Evolutionary conservation across 1,140 invertebrate species (phyloP), one percentile per base, ranked within the genome.

Genomic region (Lasioglossum baleicum): DNA sequence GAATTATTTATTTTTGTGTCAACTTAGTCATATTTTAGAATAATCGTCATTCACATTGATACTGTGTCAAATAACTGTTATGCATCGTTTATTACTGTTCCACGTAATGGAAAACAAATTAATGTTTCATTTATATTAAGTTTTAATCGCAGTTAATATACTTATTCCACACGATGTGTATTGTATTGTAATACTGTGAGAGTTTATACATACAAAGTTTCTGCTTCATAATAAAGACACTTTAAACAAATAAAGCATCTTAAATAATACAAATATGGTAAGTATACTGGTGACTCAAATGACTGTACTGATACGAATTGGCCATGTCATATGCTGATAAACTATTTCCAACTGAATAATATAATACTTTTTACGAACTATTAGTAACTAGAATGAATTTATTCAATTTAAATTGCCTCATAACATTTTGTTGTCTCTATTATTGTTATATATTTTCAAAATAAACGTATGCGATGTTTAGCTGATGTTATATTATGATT

Each of bases 1-100:
- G 76, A 73, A 73, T 48, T 73, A 58, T 56, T 73, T 79, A 65
- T 79, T 65, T 73, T 73, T 56, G 35, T 66, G 31, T 79, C 69
- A 26, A 65, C 20, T 44, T 78, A 48, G 15, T 72, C 56, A 26
- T 67, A 42, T 60, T 58, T 72, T 65, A 64, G 61, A 44, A 44
- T 20, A 63, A 70, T 71, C 75, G 51, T 65, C 44, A 26, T 31
- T 20, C 42, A 48, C 42, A 35, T n/a, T 75, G 78, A 80, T 80
- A 80, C 48, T 75, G 26, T 75, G 74, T 74, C 51, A 67, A 80
- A 44, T 15, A 31, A 76, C n/a, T 31, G 44, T 48, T 60, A 13
- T 67, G 17, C 42, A 74, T 61, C 20, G 75, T 75, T 75, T 67
- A 67, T 75, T 68, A 35, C 20, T 13, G 17, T 75, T 74, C 53